Evolutionary conservation across 2,113 vertebrate species (phyloP).

Genomic region (Triplophysa tibetana): DNA sequence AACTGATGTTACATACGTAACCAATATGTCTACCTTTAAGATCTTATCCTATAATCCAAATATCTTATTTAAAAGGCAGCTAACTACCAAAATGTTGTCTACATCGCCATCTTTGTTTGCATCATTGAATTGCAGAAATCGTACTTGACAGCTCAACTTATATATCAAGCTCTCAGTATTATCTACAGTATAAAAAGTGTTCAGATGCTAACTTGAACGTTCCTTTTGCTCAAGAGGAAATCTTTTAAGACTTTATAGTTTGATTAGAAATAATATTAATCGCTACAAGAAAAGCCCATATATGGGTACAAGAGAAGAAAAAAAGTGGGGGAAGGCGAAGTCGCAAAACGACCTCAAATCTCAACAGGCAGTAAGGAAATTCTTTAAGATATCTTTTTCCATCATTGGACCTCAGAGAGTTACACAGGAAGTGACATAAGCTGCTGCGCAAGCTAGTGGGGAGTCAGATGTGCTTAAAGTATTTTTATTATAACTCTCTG

Average conservation of each 20-base stretch:
- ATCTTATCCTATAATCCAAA: too few species aligned
- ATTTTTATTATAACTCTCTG: background rate
- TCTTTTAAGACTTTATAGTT: constrained; percentile 13
- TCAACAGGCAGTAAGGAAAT: constrained; percentile 4
- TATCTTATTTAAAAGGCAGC: too few species aligned
- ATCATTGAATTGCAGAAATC: too few species aligned
- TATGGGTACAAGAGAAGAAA: constrained; percentile 24
- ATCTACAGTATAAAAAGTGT: background rate
- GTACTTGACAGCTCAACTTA: too few species aligned
- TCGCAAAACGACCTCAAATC: background rate
- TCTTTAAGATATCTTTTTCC: constrained; percentile 19
- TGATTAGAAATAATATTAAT: constrained; percentile 38
- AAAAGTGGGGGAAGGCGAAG: constrained; percentile 2
- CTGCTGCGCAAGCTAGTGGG: background rate
- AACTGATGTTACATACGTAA: too few species aligned
- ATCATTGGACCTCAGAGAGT: background rate
- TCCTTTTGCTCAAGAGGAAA: background rate
- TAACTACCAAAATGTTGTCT: too few species aligned
- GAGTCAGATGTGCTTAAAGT: constrained; percentile 28
- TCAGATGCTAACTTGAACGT: background rate
- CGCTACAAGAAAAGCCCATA: constrained; percentile 12
- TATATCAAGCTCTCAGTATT: background rate
- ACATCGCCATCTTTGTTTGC: too few species aligned
- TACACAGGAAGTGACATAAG: constrained; percentile 33
- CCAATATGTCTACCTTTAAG: too few species aligned